Evolutionary conservation across 2,888 invertebrate species (phyloP).

Genomic region (Hirtodrosophila duncani): DNA sequence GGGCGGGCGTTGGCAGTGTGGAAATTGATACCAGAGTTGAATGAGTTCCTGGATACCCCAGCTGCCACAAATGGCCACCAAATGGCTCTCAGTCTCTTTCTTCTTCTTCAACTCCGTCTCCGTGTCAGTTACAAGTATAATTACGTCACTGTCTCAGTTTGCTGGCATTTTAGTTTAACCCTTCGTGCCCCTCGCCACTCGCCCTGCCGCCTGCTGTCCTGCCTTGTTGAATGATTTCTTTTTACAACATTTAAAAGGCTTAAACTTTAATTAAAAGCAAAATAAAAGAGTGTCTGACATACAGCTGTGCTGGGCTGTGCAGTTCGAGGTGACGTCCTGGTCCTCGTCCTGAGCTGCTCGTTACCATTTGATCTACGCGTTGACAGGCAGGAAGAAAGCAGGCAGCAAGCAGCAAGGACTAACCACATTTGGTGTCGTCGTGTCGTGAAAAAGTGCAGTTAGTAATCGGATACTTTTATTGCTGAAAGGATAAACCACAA

Average conservation of each 20-base stretch:
- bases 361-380: constrained; percentile 60
- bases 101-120: too few relatives aligned
- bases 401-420: background rate
- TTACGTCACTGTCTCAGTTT: too few relatives aligned
- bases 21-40: too few relatives aligned
- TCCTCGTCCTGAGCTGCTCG: constrained; percentile 17
- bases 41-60: too few relatives aligned
- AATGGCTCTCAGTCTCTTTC: too few relatives aligned
- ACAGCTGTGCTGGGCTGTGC: constrained; percentile 50
- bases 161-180: too few relatives aligned
- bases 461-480: constrained; percentile 77
- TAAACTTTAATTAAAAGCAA: constrained; percentile 63
- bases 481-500: constrained; percentile 76
- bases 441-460: constrained; percentile 72
- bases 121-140: too few relatives aligned
- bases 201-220: too few relatives aligned
- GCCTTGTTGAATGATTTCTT: constrained; percentile 37
- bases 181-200: too few relatives aligned
- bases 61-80: too few relatives aligned
- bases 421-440: constrained; percentile 2
- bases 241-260: constrained; percentile 50
- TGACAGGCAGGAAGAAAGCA: constrained; percentile 37
- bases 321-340: too few relatives aligned
- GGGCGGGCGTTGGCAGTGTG: too few relatives aligned
- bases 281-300: background rate